These are phyloP conservation scores for Benitochromis conjunctus DNA, from an alignment of 2,113 vertebrate species.

Conservation along the genomic window DNA sequence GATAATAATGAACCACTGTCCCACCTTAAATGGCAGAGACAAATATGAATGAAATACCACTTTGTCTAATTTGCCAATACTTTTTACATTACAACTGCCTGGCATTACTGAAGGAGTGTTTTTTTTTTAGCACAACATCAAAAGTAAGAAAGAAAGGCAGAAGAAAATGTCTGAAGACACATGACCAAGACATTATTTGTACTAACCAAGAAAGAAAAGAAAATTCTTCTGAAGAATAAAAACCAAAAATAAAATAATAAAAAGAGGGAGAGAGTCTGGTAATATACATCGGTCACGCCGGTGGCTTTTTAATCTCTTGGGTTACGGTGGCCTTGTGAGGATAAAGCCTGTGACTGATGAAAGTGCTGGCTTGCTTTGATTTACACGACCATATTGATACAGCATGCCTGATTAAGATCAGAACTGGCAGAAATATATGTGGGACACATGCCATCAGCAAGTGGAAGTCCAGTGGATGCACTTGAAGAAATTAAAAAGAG, in stretches of 20 bases:
- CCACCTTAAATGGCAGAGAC: not conserved
- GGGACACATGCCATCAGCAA: slow-evolving; percentile 15
- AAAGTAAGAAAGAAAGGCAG: not conserved
- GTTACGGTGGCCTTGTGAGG: not conserved
- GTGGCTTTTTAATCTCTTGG: slow-evolving; percentile 41
- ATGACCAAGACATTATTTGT: not conserved
- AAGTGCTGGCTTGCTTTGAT: slow-evolving; percentile 19
- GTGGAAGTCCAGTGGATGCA: slow-evolving; percentile 29
- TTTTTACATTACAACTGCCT: not conserved
- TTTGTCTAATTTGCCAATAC: not conserved
- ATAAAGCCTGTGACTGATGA: slow-evolving; percentile 28
- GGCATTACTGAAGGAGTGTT: not conserved
- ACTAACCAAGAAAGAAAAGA: not conserved
- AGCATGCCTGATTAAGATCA: slow-evolving; percentile 37
- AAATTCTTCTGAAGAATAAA: not conserved
- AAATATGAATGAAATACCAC: not conserved
- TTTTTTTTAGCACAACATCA: not conserved
- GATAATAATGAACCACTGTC: not conserved
- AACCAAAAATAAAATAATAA: slow-evolving; percentile 30
- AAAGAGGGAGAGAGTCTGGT: slow-evolving; percentile 17
- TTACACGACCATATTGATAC: slow-evolving; percentile 39
- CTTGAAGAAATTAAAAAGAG: slow-evolving; percentile 56
- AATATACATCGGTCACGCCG: slow-evolving; percentile 2
- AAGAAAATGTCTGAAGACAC: not conserved
- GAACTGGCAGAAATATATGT: not conserved